phyloP scores from a whole-genome alignment of 2,888 invertebrate genomes.

The Drosophila planitibia region DNA sequence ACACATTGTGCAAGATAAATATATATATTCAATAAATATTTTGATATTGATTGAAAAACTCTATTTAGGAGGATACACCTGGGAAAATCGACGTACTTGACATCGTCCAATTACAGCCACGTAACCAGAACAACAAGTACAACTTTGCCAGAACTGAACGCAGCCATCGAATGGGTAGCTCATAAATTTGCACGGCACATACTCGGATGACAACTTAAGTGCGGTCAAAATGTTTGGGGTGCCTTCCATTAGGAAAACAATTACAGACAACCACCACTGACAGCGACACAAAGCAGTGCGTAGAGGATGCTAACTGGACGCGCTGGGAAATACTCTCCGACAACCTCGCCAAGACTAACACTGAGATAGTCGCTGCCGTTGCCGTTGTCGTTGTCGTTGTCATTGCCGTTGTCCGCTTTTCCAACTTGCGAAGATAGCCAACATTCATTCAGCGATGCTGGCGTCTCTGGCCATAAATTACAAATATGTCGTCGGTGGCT shows the following conservation, averaged over 20 bases:
- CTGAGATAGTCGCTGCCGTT: conserved; percentile 25
- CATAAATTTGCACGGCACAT: conserved; percentile 67
- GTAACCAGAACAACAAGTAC: conserved; percentile 8
- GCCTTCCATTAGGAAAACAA: conserved; percentile 77
- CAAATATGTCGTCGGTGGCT: conserved; percentile 74
- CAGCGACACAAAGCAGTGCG: conserved; percentile 57
- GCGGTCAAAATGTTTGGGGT: conserved; percentile 73
- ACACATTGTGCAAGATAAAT: no score
- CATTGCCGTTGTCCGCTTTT: conserved; percentile 24
- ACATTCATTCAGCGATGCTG: conserved; percentile 60
- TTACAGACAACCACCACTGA: conserved; percentile 70
- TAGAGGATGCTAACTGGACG: conserved; percentile 24
- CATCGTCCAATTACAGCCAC: neutral
- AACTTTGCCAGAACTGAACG: neutral
- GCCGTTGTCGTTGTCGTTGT: conserved; percentile 6
- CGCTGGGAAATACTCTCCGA: conserved; percentile 1
- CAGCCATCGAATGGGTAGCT: conserved; percentile 30
- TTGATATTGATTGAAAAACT: no score
- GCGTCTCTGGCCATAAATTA: conserved; percentile 74
- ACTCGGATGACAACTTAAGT: conserved; percentile 76
- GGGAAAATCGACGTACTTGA: neutral
- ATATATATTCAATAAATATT: no score
- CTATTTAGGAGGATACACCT: neutral
- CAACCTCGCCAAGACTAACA: neutral
- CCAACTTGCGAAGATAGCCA: conserved; percentile 48